Percentiles rank a stretch among this genome's conserved stretches.
phyloP scores from a whole-genome alignment of 2,113 vertebrate species.

The Smithornis capensis region DNA sequence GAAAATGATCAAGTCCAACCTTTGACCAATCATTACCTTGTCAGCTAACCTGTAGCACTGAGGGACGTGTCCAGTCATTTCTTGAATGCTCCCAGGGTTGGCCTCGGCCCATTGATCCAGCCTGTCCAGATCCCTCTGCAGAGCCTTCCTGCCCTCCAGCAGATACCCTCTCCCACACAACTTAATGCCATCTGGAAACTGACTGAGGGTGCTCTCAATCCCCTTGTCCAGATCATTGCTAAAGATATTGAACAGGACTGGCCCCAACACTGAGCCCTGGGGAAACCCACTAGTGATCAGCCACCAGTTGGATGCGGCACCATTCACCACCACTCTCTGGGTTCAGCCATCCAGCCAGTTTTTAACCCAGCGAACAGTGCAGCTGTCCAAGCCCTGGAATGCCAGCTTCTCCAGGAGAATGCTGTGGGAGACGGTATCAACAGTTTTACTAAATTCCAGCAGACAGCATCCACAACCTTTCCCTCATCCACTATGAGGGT shows the following conservation, averaged over 20 bases:
- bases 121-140: neutral
- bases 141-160: neutral
- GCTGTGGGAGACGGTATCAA: neutral
- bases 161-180: neutral
- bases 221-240: neutral
- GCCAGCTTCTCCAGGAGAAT: neutral
- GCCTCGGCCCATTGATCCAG: neutral
- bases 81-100: neutral
- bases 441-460: neutral
- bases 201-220: fast-evolving
- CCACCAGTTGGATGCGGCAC: neutral
- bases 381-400: neutral
- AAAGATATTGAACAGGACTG: neutral
- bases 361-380: neutral
- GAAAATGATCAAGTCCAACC: neutral
- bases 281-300: neutral
- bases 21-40: neutral
- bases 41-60: neutral
- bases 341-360: fast-evolving
- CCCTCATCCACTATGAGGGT: neutral
- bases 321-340: neutral
- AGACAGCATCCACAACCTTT: neutral
- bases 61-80: neutral
- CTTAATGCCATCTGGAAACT: neutral
- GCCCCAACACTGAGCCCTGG: neutral